Evolutionary conservation across 2,113 vertebrate genomes (phyloP).

Genomic region (Pelmatolapia mariae): DNA sequence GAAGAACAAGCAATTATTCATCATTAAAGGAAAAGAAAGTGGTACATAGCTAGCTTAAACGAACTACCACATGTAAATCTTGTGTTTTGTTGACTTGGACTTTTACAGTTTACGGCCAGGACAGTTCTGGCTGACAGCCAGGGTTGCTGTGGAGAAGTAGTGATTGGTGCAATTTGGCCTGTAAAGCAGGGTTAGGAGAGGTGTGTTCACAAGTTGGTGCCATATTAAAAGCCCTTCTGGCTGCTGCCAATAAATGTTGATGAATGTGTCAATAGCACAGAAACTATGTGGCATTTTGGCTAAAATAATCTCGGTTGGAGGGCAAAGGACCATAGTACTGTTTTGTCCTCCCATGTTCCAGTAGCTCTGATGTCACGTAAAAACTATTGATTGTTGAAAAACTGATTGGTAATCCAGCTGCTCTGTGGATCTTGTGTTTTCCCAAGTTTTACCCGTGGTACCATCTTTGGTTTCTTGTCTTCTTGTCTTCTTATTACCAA

Average conservation of each 20-base stretch:
- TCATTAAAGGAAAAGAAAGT: neutral
- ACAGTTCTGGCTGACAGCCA: neutral
- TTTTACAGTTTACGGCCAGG: neutral
- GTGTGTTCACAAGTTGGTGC: neutral
- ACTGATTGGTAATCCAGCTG: neutral
- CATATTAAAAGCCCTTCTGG: neutral
- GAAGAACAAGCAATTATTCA: neutral
- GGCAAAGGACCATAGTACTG: neutral
- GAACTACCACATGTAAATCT: neutral
- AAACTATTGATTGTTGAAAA: neutral
- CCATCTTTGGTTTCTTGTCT: accelerated
- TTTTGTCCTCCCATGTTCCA: neutral
- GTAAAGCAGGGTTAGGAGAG: neutral
- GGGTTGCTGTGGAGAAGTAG: neutral
- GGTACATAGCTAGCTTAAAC: neutral
- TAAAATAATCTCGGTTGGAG: neutral
- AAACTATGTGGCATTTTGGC: neutral
- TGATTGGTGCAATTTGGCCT: neutral
- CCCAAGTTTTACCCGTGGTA: neutral
- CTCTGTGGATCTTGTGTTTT: neutral
- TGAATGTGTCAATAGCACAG: neutral
- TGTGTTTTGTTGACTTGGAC: neutral
- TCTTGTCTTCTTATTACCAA: neutral
- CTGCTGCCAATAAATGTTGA: neutral
- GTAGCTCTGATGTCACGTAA: neutral